Conservation (phyloP, 2,797 vertebrate genomes). For the Parauchenoglanis ngamensis region DNA sequence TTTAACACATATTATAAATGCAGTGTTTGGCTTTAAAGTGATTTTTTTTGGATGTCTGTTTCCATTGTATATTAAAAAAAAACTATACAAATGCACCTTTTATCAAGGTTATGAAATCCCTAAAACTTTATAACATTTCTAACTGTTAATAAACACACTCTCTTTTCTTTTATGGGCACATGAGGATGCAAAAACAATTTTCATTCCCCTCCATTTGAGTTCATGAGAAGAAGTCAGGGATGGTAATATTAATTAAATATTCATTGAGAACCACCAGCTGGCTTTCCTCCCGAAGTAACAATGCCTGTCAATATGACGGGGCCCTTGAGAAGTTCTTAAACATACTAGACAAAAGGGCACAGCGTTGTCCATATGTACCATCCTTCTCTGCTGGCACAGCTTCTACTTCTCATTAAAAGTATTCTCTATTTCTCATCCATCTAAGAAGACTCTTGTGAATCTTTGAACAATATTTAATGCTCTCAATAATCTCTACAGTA, state of each 20-base stretch:
- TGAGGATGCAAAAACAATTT: conserved; percentile 56
- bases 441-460: conserved; percentile 10
- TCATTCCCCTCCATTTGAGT: conserved; percentile 44
- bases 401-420: conserved; percentile 30
- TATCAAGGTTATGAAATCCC: background rate
- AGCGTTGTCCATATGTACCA: conserved; percentile 30
- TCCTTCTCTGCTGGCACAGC: conserved; percentile 33
- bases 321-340: conserved; percentile 56
- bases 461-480: background rate
- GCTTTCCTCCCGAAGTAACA: conserved; percentile 58
- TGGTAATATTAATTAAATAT: conserved; percentile 67
- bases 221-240: conserved; percentile 52
- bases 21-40: background rate
- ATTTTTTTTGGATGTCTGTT: background rate
- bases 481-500: background rate
- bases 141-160: background rate
- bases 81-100: background rate
- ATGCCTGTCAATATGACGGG: conserved; percentile 52
- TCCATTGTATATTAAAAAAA: background rate
- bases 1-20: background rate
- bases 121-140: background rate
- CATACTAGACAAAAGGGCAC: conserved; percentile 19
- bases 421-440: conserved; percentile 21
- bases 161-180: conserved; percentile 25
- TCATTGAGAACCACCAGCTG: conserved; percentile 62